Conservation (phyloP, 2,888 invertebrate species). For the Rhingia rostrata region DNA sequence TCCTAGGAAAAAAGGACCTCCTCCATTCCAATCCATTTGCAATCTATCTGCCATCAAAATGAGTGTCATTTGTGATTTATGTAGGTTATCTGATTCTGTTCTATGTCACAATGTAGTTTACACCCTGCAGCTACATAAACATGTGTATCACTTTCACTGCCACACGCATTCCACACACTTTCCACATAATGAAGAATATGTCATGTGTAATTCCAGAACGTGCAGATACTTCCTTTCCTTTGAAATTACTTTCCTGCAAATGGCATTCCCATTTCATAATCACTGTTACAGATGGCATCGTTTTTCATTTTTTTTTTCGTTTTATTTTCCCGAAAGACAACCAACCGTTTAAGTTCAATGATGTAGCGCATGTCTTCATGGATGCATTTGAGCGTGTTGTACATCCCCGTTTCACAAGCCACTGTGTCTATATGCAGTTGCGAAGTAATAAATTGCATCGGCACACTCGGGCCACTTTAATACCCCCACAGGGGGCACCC, state of each 20-base stretch:
- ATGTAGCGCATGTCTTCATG: background rate
- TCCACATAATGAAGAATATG: background rate
- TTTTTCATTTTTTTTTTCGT: background rate
- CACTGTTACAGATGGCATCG: background rate
- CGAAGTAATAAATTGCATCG: background rate
- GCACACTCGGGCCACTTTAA: background rate
- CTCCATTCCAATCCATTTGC: background rate
- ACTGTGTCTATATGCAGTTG: too few relatives aligned
- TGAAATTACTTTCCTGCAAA: background rate
- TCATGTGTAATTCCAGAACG: background rate
- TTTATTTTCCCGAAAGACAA: background rate
- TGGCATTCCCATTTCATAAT: background rate
- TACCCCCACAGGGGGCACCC: background rate
- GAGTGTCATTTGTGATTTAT: too few relatives aligned
- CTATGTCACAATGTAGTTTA: background rate
- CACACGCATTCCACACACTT: background rate
- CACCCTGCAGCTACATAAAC: background rate
- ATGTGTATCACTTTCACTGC: conserved; percentile 1
- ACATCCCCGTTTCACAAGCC: too few relatives aligned
- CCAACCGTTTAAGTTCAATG: background rate
- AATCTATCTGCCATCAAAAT: too few relatives aligned
- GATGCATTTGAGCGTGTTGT: background rate
- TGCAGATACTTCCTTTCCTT: background rate
- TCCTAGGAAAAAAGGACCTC: background rate
- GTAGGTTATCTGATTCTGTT: background rate